These are phyloP conservation scores for Synergus gifuensis DNA, from an alignment of 2,888 invertebrate species.

Conservation along the genomic window DNA sequence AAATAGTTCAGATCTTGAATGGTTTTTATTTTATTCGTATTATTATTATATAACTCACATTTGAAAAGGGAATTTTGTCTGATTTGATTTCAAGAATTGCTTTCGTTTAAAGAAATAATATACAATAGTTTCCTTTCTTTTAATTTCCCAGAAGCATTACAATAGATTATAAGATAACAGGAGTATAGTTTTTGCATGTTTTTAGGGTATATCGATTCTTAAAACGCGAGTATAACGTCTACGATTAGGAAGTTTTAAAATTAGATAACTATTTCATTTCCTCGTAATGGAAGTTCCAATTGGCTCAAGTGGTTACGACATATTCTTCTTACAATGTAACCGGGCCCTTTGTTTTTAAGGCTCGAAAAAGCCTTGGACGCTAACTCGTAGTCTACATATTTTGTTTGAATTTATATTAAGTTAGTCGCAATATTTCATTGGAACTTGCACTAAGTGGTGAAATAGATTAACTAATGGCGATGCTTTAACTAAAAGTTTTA, in stretches of 20 bases:
- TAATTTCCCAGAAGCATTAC: background rate
- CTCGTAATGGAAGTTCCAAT: constrained; percentile 41
- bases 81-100: constrained; percentile 23
- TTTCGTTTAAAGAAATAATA: constrained; percentile 24
- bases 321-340: constrained; percentile 73
- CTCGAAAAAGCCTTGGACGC: constrained; percentile 37
- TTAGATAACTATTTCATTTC: constrained; percentile 32
- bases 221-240: background rate
- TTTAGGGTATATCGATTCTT: constrained; percentile 28
- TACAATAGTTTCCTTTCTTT: constrained; percentile 23
- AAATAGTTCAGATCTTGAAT: constrained; percentile 8
- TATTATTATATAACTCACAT: constrained; percentile 4
- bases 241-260: constrained; percentile 22
- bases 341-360: constrained; percentile 61
- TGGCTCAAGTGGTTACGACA: constrained; percentile 68
- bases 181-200: constrained; percentile 20
- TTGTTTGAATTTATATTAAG: constrained; percentile 42
- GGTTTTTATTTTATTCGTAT: constrained; percentile 37
- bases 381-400: constrained; percentile 25
- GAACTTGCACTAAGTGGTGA: constrained; percentile 31
- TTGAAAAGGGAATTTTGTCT: constrained; percentile 35
- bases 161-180: constrained; percentile 2
- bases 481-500: constrained; percentile 5
- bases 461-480: constrained; percentile 12
- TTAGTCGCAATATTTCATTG: constrained; percentile 37